Evolutionary conservation across 30 jellyfish, hydroid and myxozoan species (phyloP).

Genomic region (Morbakka virulenta): DNA sequence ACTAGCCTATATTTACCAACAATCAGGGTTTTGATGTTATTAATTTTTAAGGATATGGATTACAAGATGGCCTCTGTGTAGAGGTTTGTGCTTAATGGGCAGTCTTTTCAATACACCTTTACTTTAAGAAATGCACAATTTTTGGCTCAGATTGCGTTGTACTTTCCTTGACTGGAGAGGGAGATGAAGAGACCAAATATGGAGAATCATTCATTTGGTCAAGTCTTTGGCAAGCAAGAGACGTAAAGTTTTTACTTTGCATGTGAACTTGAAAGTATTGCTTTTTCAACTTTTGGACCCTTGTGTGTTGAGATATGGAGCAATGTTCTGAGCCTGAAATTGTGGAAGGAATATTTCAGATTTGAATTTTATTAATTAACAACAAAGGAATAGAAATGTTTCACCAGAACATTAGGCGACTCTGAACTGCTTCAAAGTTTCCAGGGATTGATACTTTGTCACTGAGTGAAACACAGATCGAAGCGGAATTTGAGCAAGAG

Average conservation of each 20-base stretch:
- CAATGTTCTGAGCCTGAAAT: slow-evolving; percentile 50
- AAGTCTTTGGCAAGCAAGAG: slow-evolving; percentile 57
- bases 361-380: slow-evolving; percentile 6
- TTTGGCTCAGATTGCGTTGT: slow-evolving; percentile 49
- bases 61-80: no score
- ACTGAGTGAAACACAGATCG: slow-evolving; percentile 59
- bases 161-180: slow-evolving; percentile 42
- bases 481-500: slow-evolving; percentile 51
- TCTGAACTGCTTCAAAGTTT: slow-evolving; percentile 57
- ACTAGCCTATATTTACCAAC: no score
- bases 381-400: slow-evolving; percentile 36
- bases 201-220: slow-evolving; percentile 36
- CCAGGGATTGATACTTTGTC: slow-evolving; percentile 60
- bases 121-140: slow-evolving; percentile 20
- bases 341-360: slow-evolving; percentile 29
- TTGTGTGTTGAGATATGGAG: slow-evolving; percentile 55
- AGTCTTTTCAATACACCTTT: no score
- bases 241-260: slow-evolving; percentile 28
- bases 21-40: no score
- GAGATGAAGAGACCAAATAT: slow-evolving; percentile 32
- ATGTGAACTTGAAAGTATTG: slow-evolving; percentile 37
- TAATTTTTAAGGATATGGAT: no score
- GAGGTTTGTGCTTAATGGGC: no score
- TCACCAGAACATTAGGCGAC: slow-evolving; percentile 47
- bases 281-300: slow-evolving; percentile 18